These are phyloP conservation scores for Eulemur rubriventer DNA, from an alignment of 2,797 vertebrate species.

Conservation along the genomic window DNA sequence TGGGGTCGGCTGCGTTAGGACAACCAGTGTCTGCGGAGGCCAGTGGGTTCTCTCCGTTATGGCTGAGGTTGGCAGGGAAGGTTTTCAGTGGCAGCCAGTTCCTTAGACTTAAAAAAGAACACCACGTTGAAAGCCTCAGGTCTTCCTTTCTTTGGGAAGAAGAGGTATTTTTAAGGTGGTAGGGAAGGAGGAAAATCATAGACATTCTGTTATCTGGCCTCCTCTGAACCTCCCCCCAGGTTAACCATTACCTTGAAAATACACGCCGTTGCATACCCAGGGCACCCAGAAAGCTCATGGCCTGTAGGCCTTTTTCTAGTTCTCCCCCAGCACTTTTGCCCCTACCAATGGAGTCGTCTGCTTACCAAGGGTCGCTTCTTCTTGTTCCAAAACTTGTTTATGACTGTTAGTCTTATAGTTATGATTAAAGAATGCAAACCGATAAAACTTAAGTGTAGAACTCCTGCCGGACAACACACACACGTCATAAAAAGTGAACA, in stretches of 20 bases:
- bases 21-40: rapidly evolving
- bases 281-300: not conserved
- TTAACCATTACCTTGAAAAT: not conserved
- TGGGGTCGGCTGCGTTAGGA: too few relatives aligned
- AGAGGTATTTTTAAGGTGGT: not conserved
- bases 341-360: not conserved
- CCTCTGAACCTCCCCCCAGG: not conserved
- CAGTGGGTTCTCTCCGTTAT: not conserved
- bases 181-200: not conserved
- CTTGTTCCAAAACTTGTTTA: not conserved
- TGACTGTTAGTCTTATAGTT: not conserved
- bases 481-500: not conserved
- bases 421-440: not conserved
- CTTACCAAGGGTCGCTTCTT: not conserved
- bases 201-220: not conserved
- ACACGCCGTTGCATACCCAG: rapidly evolving
- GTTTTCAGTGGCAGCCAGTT: not conserved
- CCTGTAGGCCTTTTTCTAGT: not conserved
- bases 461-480: not conserved
- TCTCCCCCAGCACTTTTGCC: not conserved
- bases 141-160: not conserved
- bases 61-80: not conserved
- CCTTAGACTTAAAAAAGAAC: not conserved
- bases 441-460: not conserved
- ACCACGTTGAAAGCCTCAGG: not conserved